A percentile compares a stretch with the other conserved stretches of the same genome.
phyloP scores from a whole-genome alignment of 2,797 vertebrate species.

The Etheostoma perlongum region DNA sequence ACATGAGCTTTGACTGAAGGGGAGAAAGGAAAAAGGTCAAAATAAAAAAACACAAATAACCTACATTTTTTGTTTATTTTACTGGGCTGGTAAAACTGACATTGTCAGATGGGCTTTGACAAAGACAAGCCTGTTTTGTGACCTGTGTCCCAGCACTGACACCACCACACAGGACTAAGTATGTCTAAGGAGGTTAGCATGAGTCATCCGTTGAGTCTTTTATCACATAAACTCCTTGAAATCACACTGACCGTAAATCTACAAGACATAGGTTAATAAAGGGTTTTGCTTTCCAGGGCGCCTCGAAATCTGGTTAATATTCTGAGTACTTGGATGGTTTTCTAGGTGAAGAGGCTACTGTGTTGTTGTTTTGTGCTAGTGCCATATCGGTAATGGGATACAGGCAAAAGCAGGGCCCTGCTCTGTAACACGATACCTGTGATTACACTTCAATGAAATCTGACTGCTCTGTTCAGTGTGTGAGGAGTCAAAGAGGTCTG shows the following conservation, averaged over 20 bases:
- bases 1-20: conserved; percentile 41
- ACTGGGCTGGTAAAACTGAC: conserved; percentile 4
- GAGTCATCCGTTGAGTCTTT: conserved; percentile 25
- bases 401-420: conserved; percentile 28
- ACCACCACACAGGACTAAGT: not conserved
- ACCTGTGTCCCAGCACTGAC: conserved; percentile 22
- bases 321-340: conserved; percentile 28
- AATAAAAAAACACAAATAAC: conserved; percentile 18
- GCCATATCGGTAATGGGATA: conserved; percentile 41
- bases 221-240: conserved; percentile 35
- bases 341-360: conserved; percentile 47
- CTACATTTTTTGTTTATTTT: conserved; percentile 25
- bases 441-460: conserved; percentile 66
- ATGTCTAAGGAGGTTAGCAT: conserved; percentile 1
- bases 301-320: conserved; percentile 54
- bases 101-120: conserved; percentile 25
- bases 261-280: conserved; percentile 59
- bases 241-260: conserved; percentile 35
- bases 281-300: conserved; percentile 51
- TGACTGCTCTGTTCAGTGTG: conserved; percentile 52
- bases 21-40: conserved; percentile 3
- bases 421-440: conserved; percentile 68
- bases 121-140: conserved; percentile 51
- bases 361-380: conserved; percentile 51
- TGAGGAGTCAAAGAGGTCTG: conserved; percentile 34